Base-by-base conservation (phyloP, 2,888 invertebrate genomes). In the Agrotis ipsilon region DNA sequence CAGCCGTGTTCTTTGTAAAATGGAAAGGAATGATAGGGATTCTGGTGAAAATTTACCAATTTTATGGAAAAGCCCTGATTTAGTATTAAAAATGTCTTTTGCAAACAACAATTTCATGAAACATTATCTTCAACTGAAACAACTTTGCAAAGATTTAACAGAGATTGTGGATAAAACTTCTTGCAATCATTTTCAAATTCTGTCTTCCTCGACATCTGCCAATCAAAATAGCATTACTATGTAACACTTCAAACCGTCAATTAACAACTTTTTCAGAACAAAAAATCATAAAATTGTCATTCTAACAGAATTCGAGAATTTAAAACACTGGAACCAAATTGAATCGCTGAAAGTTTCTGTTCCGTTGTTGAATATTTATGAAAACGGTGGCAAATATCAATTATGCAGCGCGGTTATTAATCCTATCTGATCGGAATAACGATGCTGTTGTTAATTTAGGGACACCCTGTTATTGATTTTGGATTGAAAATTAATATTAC, bases 361-460 rank as follows among this genome's bases (percentile, higher is more conserved):
- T 86, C 81, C 70, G 62, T 72, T 82, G 84, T 90, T 94, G 91
- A 94, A 94, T 94, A 94, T 94, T 94, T 90, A 94, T 93, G 89
- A 90, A 89, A 90, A 89, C 77, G 87, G 88, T 87, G 89, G 90
- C 92, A 89, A 92, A 93, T 92, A 90, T 90, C 86, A 92, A 92
- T 90, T 92, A 93, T 85, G 86, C 82, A 84, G 51, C 75, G 80
- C 68, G 71, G 89, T 91, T 91, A 91, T 91, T 89, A 92, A 92
- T 91, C 87, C 88, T 86, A 87, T 89, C 88, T 87, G 87, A 87
- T 90, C 88, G 89, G 90, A 92, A 91, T 92, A 90, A 86, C 85
- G 89, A 90, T 92, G 82, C 79, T 82, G 75, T 63, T 86, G 85
- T 84, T 89, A 86, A 86, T 85, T 86, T 84, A 86, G 85, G 83